phyloP scores from a whole-genome alignment of 1,140 invertebrate genomes.

The Drosophila lacertosa region DNA sequence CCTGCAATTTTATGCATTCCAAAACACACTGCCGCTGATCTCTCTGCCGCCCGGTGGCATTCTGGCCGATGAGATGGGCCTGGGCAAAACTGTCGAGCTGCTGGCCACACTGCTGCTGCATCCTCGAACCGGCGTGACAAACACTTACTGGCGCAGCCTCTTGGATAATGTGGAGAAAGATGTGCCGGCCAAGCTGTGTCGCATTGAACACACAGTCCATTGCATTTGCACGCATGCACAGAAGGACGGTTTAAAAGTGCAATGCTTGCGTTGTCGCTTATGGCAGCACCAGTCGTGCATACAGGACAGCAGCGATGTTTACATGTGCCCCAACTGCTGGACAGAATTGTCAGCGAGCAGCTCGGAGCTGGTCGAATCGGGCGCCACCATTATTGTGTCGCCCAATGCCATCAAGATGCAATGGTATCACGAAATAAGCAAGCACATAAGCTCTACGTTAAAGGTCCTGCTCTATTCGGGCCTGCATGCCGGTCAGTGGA shows the following conservation, averaged over 20 bases:
- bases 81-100: conserved; percentile 93
- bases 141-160: conserved; percentile 33
- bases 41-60: conserved; percentile 88
- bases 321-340: conserved; percentile 79
- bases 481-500: conserved; percentile 86
- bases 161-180: conserved; percentile 36
- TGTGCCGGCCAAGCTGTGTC: conserved; percentile 43
- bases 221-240: conserved; percentile 49
- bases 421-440: conserved; percentile 90
- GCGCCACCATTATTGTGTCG: conserved; percentile 90
- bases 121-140: conserved; percentile 72
- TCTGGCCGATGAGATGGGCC: conserved; percentile 93
- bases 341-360: conserved; percentile 12
- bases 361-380: conserved; percentile 84
- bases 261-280: conserved; percentile 53
- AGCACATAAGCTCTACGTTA: conserved; percentile 85
- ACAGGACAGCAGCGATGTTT: neutral
- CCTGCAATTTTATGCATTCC: conserved; percentile 51
- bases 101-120: conserved; percentile 88
- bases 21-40: conserved; percentile 28
- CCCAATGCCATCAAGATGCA: conserved; percentile 89
- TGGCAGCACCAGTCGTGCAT: conserved; percentile 72
- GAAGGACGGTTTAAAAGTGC: neutral
- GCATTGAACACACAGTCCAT: conserved; percentile 20
- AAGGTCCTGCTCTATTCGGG: conserved; percentile 86